Percentiles rank a stretch among this genome's conserved stretches.
phyloP scores from a whole-genome alignment of 2,113 vertebrate genomes.

The Muntiacus reevesi region DNA sequence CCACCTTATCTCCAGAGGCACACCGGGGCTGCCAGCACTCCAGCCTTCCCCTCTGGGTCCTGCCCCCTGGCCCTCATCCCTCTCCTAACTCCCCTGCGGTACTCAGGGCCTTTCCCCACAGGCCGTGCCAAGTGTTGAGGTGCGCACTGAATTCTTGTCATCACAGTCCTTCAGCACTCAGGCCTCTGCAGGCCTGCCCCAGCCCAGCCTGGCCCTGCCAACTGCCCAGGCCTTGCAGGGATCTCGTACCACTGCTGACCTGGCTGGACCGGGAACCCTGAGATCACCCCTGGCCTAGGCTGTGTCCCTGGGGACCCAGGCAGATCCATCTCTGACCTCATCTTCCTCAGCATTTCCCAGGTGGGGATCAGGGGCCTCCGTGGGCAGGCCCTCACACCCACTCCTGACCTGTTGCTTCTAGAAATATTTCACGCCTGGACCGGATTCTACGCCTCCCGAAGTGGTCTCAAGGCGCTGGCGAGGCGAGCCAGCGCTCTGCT shows the following conservation, averaged over 20 bases:
- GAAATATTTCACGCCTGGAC: constrained; percentile 89
- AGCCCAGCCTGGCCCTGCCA: no score
- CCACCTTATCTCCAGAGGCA: no score
- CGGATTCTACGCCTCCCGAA: constrained; percentile 92
- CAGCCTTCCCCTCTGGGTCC: no score
- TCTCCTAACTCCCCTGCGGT: no score
- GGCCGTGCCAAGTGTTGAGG: neutral
- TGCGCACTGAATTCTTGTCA: neutral
- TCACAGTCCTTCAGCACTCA: neutral
- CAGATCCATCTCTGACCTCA: fast-evolving
- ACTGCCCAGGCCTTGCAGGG: neutral
- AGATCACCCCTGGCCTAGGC: neutral
- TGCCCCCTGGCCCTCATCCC: no score
- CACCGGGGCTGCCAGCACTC: no score
- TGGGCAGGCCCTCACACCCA: no score
- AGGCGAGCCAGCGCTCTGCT: constrained; percentile 87
- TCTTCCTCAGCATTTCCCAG: neutral
- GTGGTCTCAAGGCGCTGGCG: constrained; percentile 88
- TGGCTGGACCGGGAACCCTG: neutral
- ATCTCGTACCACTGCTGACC: neutral
- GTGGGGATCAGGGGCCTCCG: neutral
- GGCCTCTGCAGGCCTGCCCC: neutral
- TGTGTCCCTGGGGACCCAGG: neutral
- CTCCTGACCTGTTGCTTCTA: constrained; percentile 56
- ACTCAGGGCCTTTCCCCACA: neutral